A percentile compares a stretch with the other conserved stretches of the same genome.
Conservation (phyloP, 2,113 vertebrate genomes). For the Haplochromis vanheusdeni region DNA sequence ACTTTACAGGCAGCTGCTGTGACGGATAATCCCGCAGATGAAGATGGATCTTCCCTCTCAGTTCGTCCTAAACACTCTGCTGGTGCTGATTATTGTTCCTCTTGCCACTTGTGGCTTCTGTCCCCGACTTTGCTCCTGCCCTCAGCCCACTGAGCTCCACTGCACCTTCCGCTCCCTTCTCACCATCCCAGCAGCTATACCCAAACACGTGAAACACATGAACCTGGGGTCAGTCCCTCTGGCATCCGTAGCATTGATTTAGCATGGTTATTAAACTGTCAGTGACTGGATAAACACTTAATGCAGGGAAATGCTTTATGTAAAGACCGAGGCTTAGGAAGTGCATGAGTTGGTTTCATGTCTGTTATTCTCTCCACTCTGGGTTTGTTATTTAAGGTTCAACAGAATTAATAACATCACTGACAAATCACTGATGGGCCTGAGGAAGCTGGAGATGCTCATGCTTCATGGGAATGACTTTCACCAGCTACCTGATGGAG, state of each 20-base stretch:
- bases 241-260: background rate
- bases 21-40: background rate
- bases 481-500: slow-evolving; percentile 75
- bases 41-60: slow-evolving; percentile 13
- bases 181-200: slow-evolving; percentile 72
- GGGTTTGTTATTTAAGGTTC: slow-evolving; percentile 71
- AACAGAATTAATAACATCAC: slow-evolving; percentile 82
- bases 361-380: background rate
- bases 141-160: slow-evolving; percentile 82
- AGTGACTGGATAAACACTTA: background rate
- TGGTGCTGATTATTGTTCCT: slow-evolving; percentile 66
- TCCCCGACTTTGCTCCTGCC: slow-evolving; percentile 84
- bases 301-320: background rate
- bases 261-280: rapidly evolving
- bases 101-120: slow-evolving; percentile 50
- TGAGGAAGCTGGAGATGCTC: slow-evolving; percentile 79
- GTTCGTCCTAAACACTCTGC: slow-evolving; percentile 34
- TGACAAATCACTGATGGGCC: slow-evolving; percentile 73
- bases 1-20: background rate
- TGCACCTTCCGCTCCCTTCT: slow-evolving; percentile 89
- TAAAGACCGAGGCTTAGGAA: background rate
- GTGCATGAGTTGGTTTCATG: background rate
- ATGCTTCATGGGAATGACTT: slow-evolving; percentile 91
- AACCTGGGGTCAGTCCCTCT: slow-evolving; percentile 83
- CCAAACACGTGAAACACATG: slow-evolving; percentile 79